Base-by-base conservation (phyloP, 2,113 vertebrate genomes). In the Cavia porcellus region DNA sequence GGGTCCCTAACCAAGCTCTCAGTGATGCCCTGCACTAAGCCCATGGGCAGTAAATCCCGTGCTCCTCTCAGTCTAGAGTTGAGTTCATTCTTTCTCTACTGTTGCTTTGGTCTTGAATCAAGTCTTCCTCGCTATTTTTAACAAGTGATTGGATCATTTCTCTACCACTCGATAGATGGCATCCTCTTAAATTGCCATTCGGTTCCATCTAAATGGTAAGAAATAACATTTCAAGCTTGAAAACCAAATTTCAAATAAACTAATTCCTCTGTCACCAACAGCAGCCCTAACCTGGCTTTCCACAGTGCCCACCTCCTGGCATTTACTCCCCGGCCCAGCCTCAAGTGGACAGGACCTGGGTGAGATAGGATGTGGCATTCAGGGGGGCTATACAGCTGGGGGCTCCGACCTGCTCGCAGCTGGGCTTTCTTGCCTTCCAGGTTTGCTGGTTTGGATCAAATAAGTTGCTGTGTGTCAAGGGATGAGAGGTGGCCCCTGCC, bases 161-260 rank as follows among this genome's bases (percentile, higher is more conserved):
- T 86, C 64, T 32, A 5, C 59, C 75, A 70, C n/a, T 45, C 45
- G 10, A 62, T 32, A 45, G 14, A 70, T 82, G 77, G 45, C n/a
- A 42, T 45, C 35, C 55, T 86, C 80, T 89, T 22, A 80, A 72
- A 77, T 32, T 64, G 45, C 80, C 80, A 72, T 61, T 80, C 38
- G 20, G 64, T n/a, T 72, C 30, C 45, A 72, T 57, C 72, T 30
- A 62, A 86, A 89, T 47, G 86, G 55, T 74, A 79, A 89, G 24
- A 88, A 74, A 79, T n/a, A 68, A 57, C 17, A 80, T 57, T 79
- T 85, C 45, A 70, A 79, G 52, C 86, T 72, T 85, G 22, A 62
- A 85, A 72, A 88, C 68, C 70, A 79, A 72, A 85, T 89, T 70
- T 80, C 92, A 92, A 88, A 74, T 47, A 50, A 83, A 85, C 70